Evolutionary conservation across 2,797 vertebrate species (phyloP).

Genomic region (Microctenopoma steveboyesi): DNA sequence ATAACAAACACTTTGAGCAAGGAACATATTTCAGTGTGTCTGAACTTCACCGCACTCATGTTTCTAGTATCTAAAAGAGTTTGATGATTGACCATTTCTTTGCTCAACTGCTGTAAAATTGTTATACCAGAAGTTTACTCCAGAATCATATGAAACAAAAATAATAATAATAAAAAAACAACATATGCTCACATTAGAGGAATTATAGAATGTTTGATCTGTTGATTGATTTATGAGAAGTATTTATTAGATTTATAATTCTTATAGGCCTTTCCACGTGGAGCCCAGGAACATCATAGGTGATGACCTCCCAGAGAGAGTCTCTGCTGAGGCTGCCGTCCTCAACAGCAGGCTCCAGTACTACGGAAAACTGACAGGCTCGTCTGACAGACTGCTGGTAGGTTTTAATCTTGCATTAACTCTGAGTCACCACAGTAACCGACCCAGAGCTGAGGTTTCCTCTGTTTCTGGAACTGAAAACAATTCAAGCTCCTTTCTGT

Average conservation of each 20-base stretch:
- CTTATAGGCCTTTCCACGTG: constrained; percentile 90
- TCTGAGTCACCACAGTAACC: too few species aligned
- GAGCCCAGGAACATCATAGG: constrained; percentile 90
- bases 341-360: constrained; percentile 96
- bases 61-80: background rate
- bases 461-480: too few species aligned
- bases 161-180: too few species aligned
- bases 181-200: background rate
- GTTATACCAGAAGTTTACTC: too few species aligned
- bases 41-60: constrained; percentile 5
- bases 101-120: background rate
- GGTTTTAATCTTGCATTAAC: background rate
- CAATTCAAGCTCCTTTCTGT: too few species aligned
- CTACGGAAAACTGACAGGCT: constrained; percentile 87
- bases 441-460: too few species aligned
- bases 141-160: too few species aligned
- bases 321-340: constrained; percentile 90
- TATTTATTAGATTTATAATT: background rate
- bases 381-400: constrained; percentile 92
- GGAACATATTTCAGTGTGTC: constrained; percentile 12
- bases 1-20: constrained; percentile 9
- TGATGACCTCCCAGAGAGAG: constrained; percentile 81
- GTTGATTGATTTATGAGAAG: background rate
- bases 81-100: too few species aligned
- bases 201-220: background rate